Base-by-base conservation (phyloP, 1,140 invertebrate genomes). In the Zelostemma sp. region DNA sequence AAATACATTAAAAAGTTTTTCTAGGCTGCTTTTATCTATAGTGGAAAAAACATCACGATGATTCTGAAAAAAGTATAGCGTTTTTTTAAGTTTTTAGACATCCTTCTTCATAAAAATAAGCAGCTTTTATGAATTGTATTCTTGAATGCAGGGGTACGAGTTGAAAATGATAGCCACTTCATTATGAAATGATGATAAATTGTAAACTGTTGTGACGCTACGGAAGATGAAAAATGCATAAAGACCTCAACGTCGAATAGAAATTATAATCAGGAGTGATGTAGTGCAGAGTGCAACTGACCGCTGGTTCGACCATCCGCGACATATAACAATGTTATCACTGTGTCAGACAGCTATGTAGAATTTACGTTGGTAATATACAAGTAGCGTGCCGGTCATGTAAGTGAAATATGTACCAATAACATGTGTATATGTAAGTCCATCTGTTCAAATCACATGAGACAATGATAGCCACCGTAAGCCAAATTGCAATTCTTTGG, bases 341-440 rank as follows among this genome's bases (percentile, higher is more conserved):
- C 75, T 79, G 79, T 73, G 77, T 74, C 75, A 66, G 79, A 80
- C 79, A 78, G 78, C 77, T 79, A 78, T 73, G 73, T 73, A 73
- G 75, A 77, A 78, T 80, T 79, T 79, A 75, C 75, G 76, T 71
- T 72, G 74, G 66, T 64, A 74, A 73, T 74, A 74, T 74, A 79
- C 68, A 65, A 68, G 64, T 68, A 65, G 60, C 64, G 60, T 71
- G 72, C 56, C 65, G 58, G 67, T 69, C 77, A 62, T 73, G 74
- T 75, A 76, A 76, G 75, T 80, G 78, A 80, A 79, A 78, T 76
- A 80, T 77, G 74, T 65, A 68, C 63, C 53, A 64, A 58, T 57
- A 58, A 55, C 49, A 45, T 64, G 58, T 48, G 61, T 67, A 50
- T 46, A 38, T 55, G 51, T 40, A 54, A 19, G 46, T 17, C 21